Percentiles rank a stretch among this genome's conserved stretches.
Conservation (phyloP, 2,888 invertebrate species). For the Syritta pipiens region DNA sequence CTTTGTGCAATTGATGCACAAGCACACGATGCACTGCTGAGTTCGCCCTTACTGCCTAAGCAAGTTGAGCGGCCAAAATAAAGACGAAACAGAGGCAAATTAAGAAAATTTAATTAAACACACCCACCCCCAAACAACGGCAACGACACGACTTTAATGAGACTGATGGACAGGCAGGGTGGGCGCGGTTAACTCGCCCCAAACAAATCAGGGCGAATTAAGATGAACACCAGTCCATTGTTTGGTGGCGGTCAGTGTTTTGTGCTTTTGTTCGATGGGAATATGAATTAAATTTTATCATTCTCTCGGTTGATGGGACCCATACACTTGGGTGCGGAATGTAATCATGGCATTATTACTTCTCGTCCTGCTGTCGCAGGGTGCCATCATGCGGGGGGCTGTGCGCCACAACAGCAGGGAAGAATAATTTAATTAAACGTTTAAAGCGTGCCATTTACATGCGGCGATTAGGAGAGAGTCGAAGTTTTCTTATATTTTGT, state of each 20-base stretch:
- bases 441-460: slow-evolving; percentile 48
- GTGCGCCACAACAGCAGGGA: slow-evolving; percentile 2
- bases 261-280: slow-evolving; percentile 31
- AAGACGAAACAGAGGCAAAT: slow-evolving; percentile 28
- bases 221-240: slow-evolving; percentile 25
- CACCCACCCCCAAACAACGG: no score
- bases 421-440: slow-evolving; percentile 55
- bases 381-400: neutral
- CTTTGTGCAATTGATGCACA: slow-evolving; percentile 39
- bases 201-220: no score
- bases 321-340: slow-evolving; percentile 29
- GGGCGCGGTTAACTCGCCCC: no score
- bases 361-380: neutral
- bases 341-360: slow-evolving; percentile 38
- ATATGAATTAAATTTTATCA: slow-evolving; percentile 53
- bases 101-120: slow-evolving; percentile 58
- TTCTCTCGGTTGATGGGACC: slow-evolving; percentile 43
- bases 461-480: slow-evolving; percentile 38
- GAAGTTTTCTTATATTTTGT: slow-evolving; percentile 1
- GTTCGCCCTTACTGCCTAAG: neutral
- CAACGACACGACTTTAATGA: no score
- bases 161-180: no score
- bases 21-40: slow-evolving; percentile 32
- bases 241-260: slow-evolving; percentile 25
- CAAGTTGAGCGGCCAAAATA: neutral